A percentile compares a stretch with the other conserved stretches of the same genome.
phyloP scores from a whole-genome alignment of 2,888 invertebrate genomes.

The Netelia virgata region DNA sequence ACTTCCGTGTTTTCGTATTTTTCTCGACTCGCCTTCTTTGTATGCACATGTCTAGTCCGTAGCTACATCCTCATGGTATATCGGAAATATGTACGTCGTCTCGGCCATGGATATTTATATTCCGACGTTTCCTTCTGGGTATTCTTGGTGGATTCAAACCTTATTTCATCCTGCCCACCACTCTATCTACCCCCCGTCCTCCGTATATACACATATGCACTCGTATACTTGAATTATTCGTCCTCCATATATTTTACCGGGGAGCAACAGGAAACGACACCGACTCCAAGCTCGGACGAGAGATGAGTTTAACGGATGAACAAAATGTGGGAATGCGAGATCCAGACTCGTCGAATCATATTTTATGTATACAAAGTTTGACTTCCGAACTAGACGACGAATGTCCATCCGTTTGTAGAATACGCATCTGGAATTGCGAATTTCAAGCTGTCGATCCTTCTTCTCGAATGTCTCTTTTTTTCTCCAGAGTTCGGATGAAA shows the following conservation, averaged over 20 bases:
- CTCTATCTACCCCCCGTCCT: not conserved
- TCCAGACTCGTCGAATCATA: conserved; percentile 1
- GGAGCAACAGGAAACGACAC: not conserved
- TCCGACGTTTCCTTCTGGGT: conserved; percentile 18
- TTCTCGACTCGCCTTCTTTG: conserved; percentile 23
- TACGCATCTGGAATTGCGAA: not conserved
- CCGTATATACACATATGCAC: conserved; percentile 2
- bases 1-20: conserved; percentile 26
- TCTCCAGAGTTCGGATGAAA: conserved; percentile 52
- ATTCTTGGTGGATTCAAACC: conserved; percentile 43
- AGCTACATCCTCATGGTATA: conserved; percentile 13
- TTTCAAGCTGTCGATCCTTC: not conserved
- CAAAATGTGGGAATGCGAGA: conserved; percentile 13
- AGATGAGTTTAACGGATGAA: conserved; percentile 4
- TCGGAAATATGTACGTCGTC: conserved; percentile 12
- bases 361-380: conserved; percentile 1
- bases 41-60: conserved; percentile 10
- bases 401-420: not conserved
- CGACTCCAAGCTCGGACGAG: not conserved
- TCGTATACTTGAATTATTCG: conserved; percentile 33
- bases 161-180: conserved; percentile 12
- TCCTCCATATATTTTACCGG: conserved; percentile 39
- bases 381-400: not conserved
- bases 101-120: conserved; percentile 36
- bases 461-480: not conserved